A percentile compares a stretch with the other conserved stretches of the same genome.
phyloP scores from a whole-genome alignment of 2,888 invertebrate genomes.

The Nephrotoma flavescens region DNA sequence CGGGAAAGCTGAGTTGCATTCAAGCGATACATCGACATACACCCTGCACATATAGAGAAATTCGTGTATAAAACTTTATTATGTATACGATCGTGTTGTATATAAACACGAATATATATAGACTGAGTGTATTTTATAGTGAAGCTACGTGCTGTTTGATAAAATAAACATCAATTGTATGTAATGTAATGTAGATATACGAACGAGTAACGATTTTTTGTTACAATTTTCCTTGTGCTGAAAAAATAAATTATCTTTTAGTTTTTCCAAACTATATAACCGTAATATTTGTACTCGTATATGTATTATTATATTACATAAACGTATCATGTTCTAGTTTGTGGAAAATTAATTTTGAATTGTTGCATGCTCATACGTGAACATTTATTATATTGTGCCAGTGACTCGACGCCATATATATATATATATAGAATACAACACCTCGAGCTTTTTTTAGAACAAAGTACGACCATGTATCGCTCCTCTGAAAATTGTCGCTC shows the following conservation, averaged over 20 bases:
- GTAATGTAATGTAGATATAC: background rate
- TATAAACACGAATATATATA: background rate
- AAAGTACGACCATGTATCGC: too few species aligned
- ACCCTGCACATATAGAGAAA: background rate
- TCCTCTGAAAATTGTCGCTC: too few species aligned
- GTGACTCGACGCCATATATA: too few species aligned
- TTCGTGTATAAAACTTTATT: background rate
- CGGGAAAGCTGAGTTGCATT: too few species aligned
- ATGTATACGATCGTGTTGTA: background rate
- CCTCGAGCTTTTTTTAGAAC: too few species aligned
- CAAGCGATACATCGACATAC: background rate
- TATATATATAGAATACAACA: too few species aligned
- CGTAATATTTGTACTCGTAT: background rate
- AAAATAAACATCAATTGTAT: background rate
- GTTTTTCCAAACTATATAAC: background rate
- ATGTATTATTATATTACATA: background rate
- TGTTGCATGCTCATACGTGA: background rate
- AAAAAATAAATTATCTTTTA: background rate
- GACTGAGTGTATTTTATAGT: background rate
- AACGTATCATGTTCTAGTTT: background rate
- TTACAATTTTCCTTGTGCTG: background rate
- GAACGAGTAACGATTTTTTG: background rate
- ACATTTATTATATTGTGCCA: background rate
- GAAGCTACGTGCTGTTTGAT: background rate
- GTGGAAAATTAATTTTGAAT: background rate